Percentiles rank a stretch among this genome's conserved stretches.
phyloP scores from a whole-genome alignment of 64 coral and sea anemone genomes.

The Actinia tenebrosa region DNA sequence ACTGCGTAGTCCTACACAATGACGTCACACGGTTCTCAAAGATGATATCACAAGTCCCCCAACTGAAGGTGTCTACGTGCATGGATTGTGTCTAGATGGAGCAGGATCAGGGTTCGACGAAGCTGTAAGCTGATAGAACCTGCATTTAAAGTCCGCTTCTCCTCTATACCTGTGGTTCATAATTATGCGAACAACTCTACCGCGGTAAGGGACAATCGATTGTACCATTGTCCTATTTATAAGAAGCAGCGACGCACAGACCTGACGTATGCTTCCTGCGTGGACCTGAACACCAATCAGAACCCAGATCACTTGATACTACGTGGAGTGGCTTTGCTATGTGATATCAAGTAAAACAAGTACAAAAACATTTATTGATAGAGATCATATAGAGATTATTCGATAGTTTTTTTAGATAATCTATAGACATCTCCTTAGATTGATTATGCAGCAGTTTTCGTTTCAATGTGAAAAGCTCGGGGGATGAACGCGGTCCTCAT shows the following conservation, averaged over 20 bases:
- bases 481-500: too few species aligned
- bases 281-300: conserved; percentile 95
- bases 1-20: too few species aligned
- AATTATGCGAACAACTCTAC: conserved; percentile 93
- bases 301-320: conserved; percentile 99
- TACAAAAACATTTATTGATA: too few species aligned
- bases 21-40: too few species aligned
- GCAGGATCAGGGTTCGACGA: neutral
- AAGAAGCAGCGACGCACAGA: neutral
- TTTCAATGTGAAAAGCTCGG: too few species aligned
- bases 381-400: neutral
- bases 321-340: neutral
- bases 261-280: conserved; percentile 80
- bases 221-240: too few species aligned
- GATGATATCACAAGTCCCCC: too few species aligned
- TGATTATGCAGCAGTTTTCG: too few species aligned
- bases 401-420: neutral
- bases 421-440: too few species aligned
- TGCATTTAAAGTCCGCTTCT: conserved; percentile 76
- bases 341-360: too few species aligned
- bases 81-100: too few species aligned
- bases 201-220: conserved; percentile 28
- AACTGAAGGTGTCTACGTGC: too few species aligned
- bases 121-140: conserved; percentile 86
- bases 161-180: conserved; percentile 81